phyloP scores from a whole-genome alignment of 2,888 invertebrate species.

The Choristoneura rosaceana region DNA sequence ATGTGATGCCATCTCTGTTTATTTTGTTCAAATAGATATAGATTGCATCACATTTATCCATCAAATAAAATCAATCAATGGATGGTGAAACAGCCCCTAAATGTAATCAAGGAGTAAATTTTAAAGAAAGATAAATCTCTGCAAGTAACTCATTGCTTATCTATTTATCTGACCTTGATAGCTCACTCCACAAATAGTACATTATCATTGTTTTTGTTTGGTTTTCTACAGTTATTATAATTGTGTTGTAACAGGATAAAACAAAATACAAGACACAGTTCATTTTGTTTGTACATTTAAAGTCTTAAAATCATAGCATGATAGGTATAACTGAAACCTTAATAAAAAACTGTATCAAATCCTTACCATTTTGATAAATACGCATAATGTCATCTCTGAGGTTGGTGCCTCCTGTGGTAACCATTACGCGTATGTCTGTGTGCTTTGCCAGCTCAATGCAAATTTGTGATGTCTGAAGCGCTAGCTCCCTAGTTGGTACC shows the following conservation, averaged over 20 bases:
- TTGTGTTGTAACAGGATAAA: background rate
- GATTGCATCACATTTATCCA: too few relatives aligned
- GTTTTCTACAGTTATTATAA: background rate
- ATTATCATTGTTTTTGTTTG: background rate
- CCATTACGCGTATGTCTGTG: slow-evolving; percentile 99
- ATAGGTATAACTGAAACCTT: background rate
- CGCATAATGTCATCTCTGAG: slow-evolving; percentile 99
- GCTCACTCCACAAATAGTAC: background rate
- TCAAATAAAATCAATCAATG: too few relatives aligned
- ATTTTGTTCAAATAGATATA: too few relatives aligned
- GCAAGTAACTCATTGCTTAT: background rate
- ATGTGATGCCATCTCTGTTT: too few relatives aligned
- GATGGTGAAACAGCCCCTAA: too few relatives aligned
- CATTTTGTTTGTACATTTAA: background rate
- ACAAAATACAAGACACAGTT: background rate
- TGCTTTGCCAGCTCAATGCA: slow-evolving; percentile 99
- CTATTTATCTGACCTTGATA: background rate
- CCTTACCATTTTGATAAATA: slow-evolving; percentile 97
- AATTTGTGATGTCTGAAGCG: slow-evolving; percentile 99
- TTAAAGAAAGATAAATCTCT: background rate
- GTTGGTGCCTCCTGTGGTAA: slow-evolving; percentile 99
- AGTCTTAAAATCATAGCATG: background rate
- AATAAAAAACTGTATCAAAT: slow-evolving; percentile 15
- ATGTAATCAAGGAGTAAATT: background rate
- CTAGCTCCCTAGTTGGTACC: slow-evolving; percentile 99